Evolutionary conservation across 2,797 vertebrate species (phyloP).

Genomic region (Acipenser oxyrinchus): DNA sequence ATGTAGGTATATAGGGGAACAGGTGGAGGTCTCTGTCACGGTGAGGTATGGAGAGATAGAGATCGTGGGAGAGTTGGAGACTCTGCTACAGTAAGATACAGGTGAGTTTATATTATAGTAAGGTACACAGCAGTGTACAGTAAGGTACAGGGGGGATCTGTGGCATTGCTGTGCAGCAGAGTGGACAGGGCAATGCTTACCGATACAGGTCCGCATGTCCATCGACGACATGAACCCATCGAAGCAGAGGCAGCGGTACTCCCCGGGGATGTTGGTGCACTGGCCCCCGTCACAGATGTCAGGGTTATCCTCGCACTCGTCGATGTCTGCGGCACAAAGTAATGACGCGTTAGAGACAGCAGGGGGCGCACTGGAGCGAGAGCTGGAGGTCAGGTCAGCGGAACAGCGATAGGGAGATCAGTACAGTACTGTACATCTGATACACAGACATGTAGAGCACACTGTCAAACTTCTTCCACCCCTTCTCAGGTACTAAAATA

Average conservation of each 20-base stretch:
- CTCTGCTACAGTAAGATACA: neutral
- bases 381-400: too few species aligned
- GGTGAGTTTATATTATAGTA: neutral
- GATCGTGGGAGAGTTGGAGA: too few species aligned
- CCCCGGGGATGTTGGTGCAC: slow-evolving; percentile 81
- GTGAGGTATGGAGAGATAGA: neutral
- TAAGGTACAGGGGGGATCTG: neutral
- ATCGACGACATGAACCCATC: slow-evolving; percentile 85
- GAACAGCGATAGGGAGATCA: too few species aligned
- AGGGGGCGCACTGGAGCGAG: neutral
- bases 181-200: slow-evolving; percentile 46
- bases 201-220: slow-evolving; percentile 82
- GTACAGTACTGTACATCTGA: too few species aligned
- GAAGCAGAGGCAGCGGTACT: slow-evolving; percentile 84
- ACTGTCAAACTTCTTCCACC: fast-evolving
- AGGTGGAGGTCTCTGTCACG: too few species aligned
- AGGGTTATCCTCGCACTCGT: slow-evolving; percentile 83
- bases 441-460: too few species aligned
- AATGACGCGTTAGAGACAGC: neutral
- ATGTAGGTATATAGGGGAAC: too few species aligned
- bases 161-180: neutral
- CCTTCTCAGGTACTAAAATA: neutral
- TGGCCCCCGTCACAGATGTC: slow-evolving; percentile 85
- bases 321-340: slow-evolving; percentile 64
- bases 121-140: neutral